These are phyloP conservation scores for Centropus unirufus DNA, from an alignment of 2,113 vertebrate species.

Conservation along the genomic window DNA sequence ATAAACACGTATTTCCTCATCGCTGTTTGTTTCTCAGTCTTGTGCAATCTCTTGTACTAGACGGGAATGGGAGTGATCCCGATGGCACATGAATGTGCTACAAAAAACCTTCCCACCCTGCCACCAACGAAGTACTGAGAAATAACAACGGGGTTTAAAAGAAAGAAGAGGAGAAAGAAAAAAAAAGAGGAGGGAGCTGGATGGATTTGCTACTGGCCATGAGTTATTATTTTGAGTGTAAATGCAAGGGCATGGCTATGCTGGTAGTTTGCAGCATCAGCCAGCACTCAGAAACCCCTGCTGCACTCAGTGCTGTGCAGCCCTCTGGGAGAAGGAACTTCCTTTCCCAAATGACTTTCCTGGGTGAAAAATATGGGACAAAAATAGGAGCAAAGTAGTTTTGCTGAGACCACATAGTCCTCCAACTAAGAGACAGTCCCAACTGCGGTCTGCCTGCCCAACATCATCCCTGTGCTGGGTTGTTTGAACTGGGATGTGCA, in stretches of 20 bases:
- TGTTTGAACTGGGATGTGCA: neutral
- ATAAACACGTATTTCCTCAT: slow-evolving; percentile 63
- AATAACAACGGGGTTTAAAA: slow-evolving; percentile 36
- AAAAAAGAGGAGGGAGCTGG: slow-evolving; percentile 1
- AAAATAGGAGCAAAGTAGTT: neutral
- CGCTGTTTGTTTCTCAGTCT: slow-evolving; percentile 60
- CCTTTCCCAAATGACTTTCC: neutral
- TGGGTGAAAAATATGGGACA: neutral
- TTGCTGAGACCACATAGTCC: neutral
- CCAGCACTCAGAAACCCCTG: neutral
- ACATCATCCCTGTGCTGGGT: neutral
- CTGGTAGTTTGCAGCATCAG: neutral
- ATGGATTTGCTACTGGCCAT: slow-evolving; percentile 36
- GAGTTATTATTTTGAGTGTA: slow-evolving; percentile 3
- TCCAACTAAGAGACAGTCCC: neutral
- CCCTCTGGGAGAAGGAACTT: neutral
- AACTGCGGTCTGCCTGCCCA: neutral
- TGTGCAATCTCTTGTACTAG: slow-evolving; percentile 70
- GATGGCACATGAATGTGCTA: slow-evolving; percentile 54
- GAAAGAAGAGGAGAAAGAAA: neutral
- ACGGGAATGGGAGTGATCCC: slow-evolving; percentile 54
- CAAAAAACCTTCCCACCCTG: slow-evolving; percentile 63
- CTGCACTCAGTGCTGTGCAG: neutral
- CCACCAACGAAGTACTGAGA: slow-evolving; percentile 65
- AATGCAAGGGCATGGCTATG: slow-evolving; percentile 14